Base-by-base conservation (phyloP, 2,888 invertebrate species). In the Cephonodes hylas region DNA sequence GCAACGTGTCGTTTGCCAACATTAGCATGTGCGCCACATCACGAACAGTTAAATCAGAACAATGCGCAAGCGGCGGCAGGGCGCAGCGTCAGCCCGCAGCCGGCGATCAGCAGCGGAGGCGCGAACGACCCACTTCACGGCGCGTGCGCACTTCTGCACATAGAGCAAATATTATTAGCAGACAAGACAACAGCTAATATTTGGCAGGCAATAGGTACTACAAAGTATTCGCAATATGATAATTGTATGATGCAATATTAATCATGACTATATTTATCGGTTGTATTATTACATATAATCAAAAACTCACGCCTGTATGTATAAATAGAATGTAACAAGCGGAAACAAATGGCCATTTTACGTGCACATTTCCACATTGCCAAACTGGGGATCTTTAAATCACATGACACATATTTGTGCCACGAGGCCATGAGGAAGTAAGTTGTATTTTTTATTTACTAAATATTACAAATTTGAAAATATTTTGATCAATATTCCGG, bases 111-210 rank as follows among this genome's bases (percentile, higher is more conserved):
- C 31, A 6, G 53, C 31, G 72, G 71, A 76, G 77, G 77, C 77
- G 79, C 79, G 73, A 76, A 76, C 77, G 80, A 79, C 81, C 83
- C 72, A 79, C 73, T 74, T 80, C 58, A 71, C 62, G 76, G 80
- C 84, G 83, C 86, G 85, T 83, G 85, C 85, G 74, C 78, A 63
- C 63, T 64, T 62, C 44, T 46, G 64, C 23, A 46, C 75, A 78
- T 64, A 80, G 81, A 80, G 72, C 72, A 72, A 69, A 65, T 66
- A 68, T 73, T 72, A 73, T 5, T 3, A 38, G 31, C 18, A 53
- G 53, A 53, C 18, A 10, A 2, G 53, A 31, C 31, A 53, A 6
- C 15, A 15, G 2, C n/a, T 27, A 27, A n/a, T 27, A 8, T 53
- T 31, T 0, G 4, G n/a, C 23, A 10, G 3, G 42, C 10, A 3